Base-by-base conservation (phyloP, 37 sponge, comb jelly and placozoan genomes). In the Aphrocallistes beatrix region DNA sequence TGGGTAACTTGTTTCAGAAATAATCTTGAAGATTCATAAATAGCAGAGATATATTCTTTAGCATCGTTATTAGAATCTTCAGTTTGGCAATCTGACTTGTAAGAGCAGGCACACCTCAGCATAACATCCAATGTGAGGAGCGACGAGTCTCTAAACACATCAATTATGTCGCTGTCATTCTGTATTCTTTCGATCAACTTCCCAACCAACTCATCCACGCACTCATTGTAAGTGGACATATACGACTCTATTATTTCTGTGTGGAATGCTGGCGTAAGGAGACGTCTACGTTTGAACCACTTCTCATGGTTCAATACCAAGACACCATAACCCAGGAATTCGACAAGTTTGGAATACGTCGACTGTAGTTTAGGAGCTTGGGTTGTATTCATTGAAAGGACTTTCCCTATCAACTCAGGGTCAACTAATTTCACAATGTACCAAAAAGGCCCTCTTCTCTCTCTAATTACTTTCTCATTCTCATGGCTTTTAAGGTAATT, bases 181-280 rank as follows among this genome's bases (percentile, higher is more conserved):
- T 3, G 37, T 28, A 39, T n/a, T 13, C 17, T 36, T 3, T 36
- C 37, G 9, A 9, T 17, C 83, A 17, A 38, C 38, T 38, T 81
- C 6, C 82, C 86, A 0, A 93, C 36, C 37, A 93, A 38, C 23
- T 37, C 86, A 0, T 89, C 81, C 0, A 83, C 23, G 36, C 89
- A 91, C 13, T 42, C 84, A 47, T 93, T 89, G 60, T 89, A 93
- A 23, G 91, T 96, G 13, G 69, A 50, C 0, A 93, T 82, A 83
- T 95, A 95, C 0, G 86, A 85, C 42, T 90, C 91, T 1, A 95
- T 75, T 21, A 95, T 85, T 1, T 85, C 90, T 81, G 51, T 88
- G 83, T 93, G 96, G 38, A 95, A 95, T 37, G 92, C 96, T 16
- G 96, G 93, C 0, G 93, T 95, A 0, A 95, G 81, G 9, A 95